Evolutionary conservation across 2,797 vertebrate genomes (phyloP).

Genomic region (Pangasius sanitwongsei): DNA sequence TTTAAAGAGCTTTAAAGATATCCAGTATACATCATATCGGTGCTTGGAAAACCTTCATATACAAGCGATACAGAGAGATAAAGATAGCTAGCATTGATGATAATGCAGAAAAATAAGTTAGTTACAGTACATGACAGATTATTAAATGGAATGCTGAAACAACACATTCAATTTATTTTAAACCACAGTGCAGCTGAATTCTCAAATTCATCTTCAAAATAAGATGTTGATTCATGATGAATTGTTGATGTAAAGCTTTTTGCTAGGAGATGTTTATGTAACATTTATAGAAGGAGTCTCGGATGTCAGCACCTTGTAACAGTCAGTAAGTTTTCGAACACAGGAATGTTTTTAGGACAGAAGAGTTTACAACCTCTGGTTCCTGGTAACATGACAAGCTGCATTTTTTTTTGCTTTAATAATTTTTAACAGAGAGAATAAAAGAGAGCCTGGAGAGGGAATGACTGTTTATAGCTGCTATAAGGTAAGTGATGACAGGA

Average conservation of each 20-base stretch:
- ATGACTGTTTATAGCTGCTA: background rate
- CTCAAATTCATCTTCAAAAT: background rate
- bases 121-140: background rate
- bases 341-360: no score
- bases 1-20: background rate
- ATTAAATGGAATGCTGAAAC: background rate
- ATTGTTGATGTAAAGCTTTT: background rate
- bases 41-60: background rate
- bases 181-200: background rate
- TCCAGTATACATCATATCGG: background rate
- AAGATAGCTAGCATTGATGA: background rate
- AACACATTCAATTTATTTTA: background rate
- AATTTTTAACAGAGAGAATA: no score
- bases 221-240: background rate
- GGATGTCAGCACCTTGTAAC: background rate
- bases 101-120: background rate
- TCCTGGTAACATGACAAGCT: no score
- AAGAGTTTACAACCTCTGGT: no score
- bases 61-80: background rate
- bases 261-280: background rate
- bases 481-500: background rate
- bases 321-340: no score
- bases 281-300: background rate
- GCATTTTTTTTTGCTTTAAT: no score
- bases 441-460: no score